Base-by-base conservation (phyloP, 2,113 vertebrate species). In the Hemichromis elongatus region DNA sequence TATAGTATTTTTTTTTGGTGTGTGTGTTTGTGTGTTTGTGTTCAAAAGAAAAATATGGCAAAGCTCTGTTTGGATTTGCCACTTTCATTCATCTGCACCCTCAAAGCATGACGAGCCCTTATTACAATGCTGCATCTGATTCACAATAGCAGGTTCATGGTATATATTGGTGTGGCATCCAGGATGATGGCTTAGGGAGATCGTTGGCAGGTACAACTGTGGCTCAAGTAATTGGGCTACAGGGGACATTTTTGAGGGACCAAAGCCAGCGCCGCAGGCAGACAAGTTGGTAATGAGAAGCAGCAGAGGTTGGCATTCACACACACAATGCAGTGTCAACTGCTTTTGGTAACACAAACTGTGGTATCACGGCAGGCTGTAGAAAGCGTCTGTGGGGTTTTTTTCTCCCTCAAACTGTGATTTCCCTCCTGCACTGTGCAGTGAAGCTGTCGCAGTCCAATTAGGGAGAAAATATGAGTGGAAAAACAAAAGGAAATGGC, bases 171-270 rank as follows among this genome's bases (percentile, higher is more conserved):
- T 79, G 55, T 89, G 90, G 86, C 89, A 78, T 83, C 54, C 18
- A 14, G 53, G 61, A 83, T 86, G 83, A 89, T 84, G 52, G 61
- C 79, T 83, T 21, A 1, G 83, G 90, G 81, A 90, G 79, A 85
- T 33, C 19, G 66, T 88, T 92, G 92, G 87, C 94, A 94, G 91
- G 89, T 95, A 94, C 84, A 83, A 86, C 88, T 88, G 86, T 78
- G 83, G 82, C 89, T 90, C 83, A 82, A 90, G 90, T 95, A 95
- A 95, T 93, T 94, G 92, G 93, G 81, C 92, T 94, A 82, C 87
- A 78, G 83, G 84, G 92, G 91, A 92, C 90, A 83, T 84, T 89
- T 93, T 86, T 54, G 52, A 80, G 70, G 77, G 57, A 91, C 91
- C 86, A 89, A 87, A 89, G 91, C 81, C 78, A 45, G 37, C 3